A percentile compares a stretch with the other conserved stretches of the same genome.
Evolutionary conservation across 2,113 vertebrate species (phyloP).

Genomic region (Megaleporinus macrocephalus): DNA sequence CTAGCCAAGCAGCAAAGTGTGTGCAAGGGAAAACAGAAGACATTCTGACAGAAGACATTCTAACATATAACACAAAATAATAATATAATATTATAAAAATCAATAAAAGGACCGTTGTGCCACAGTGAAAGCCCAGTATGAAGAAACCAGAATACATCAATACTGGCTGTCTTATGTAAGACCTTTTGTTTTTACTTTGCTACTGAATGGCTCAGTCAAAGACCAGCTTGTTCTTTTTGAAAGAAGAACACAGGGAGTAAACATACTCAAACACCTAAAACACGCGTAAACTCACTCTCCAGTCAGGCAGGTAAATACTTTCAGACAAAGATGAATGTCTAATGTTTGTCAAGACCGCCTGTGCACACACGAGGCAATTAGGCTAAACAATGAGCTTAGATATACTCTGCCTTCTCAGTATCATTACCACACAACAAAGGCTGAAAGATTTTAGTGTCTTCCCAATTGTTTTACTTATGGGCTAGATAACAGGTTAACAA

Average conservation of each 20-base stretch:
- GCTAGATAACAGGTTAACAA: too few species aligned
- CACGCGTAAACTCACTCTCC: slow-evolving; percentile 37
- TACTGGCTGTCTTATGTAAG: too few species aligned
- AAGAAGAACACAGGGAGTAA: slow-evolving; percentile 14
- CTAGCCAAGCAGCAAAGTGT: too few species aligned
- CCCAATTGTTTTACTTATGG: not conserved
- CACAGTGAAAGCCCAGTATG: too few species aligned
- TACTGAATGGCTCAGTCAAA: too few species aligned
- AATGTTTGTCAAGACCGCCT: slow-evolving; percentile 45
- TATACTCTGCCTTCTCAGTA: not conserved
- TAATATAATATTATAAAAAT: too few species aligned
- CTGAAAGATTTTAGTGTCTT: not conserved
- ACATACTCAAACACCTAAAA: slow-evolving; percentile 54
- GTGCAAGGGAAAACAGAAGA: too few species aligned
- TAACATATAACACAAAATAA: too few species aligned
- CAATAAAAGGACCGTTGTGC: too few species aligned
- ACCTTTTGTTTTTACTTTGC: too few species aligned
- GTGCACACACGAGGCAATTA: slow-evolving; percentile 40
- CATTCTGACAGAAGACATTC: too few species aligned
- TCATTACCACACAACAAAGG: slow-evolving; percentile 5
- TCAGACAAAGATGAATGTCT: slow-evolving; percentile 48
- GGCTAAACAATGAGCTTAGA: slow-evolving; percentile 39
- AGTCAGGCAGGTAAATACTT: slow-evolving; percentile 48
- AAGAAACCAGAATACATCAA: too few species aligned
- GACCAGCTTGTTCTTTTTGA: slow-evolving; percentile 1